Evolutionary conservation across 1,140 invertebrate genomes (phyloP), one percentile per base, ranked within the genome.

Genomic region (Geopemphigus sp.): DNA sequence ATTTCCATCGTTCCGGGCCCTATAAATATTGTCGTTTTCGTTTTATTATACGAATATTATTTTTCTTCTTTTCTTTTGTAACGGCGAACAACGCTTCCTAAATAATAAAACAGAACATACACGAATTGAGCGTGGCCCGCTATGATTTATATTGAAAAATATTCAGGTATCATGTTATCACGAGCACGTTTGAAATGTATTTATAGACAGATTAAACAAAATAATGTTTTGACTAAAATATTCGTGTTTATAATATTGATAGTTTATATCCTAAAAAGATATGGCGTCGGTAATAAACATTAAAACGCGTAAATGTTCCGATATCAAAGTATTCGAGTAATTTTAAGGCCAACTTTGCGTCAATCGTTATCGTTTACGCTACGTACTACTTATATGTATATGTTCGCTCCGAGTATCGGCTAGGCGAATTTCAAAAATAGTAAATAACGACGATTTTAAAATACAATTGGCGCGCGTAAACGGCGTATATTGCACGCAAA

Each of bases 71-170:
- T 70, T 66, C 2, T n/a, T 45, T 47, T 47, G n/a, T 15, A 24
- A 68, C 64, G 8, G n/a, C n/a, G 45, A 24, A 22, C 2, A 32
- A 53, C 66, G 47, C 50, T 39, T 50, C 47, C 0, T 50, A 17
- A 17, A 47, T 45, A 53, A 19, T 70, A 26, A 70, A 53, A 50
- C 53, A 29, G 12, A 53, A 72, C 53, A 72, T 72, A 29, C n/a
- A n/a, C 26, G 26, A 72, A 72, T 32, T 72, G 29, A 72, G n/a
- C 14, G 15, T 17, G 19, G 12, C 45, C 10, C 19, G 68, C 32
- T 53, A 53, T 72, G 68, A 72, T 72, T 68, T 50, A 26, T 68
- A 50, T 47, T 66, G 39, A 50, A 47, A 68, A 72, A 54, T 53
- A 5, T 54, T 72, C 8, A 17, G 47, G 68, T 54, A 24, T 26